Percentiles rank a stretch among this genome's conserved stretches.
Conservation (phyloP, 2,113 vertebrate genomes). For the Naja naja region DNA sequence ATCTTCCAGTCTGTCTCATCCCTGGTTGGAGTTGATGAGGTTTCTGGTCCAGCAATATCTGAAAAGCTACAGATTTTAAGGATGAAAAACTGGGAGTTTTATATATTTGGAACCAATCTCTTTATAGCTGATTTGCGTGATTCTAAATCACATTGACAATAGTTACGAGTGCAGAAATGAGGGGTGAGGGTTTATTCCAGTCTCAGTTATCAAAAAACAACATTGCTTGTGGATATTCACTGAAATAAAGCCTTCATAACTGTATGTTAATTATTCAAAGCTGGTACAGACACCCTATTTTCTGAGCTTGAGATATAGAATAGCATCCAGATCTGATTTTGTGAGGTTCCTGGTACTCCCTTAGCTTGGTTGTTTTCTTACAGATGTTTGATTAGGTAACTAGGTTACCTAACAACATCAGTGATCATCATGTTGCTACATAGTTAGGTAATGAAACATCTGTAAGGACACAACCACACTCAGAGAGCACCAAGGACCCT, state of each 20-base stretch:
- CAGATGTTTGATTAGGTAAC: neutral
- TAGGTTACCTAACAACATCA: neutral
- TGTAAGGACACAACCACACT: neutral
- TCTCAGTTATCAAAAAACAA: neutral
- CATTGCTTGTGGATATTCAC: neutral
- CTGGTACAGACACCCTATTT: neutral
- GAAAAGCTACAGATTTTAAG: neutral
- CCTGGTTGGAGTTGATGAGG: neutral
- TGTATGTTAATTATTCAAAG: neutral
- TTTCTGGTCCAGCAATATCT: neutral
- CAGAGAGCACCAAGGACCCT: neutral
- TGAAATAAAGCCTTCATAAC: neutral
- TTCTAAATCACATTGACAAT: neutral
- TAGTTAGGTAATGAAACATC: neutral
- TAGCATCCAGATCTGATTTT: neutral
- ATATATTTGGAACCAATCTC: neutral
- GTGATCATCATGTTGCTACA: neutral
- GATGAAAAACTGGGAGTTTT: neutral
- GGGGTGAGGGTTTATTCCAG: neutral
- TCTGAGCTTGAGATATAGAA: neutral
- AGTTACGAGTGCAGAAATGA: neutral
- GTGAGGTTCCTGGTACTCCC: neutral
- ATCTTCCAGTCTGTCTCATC: neutral
- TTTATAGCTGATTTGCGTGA: neutral
- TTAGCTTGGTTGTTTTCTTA: neutral